These are phyloP conservation scores for Lophochroa leadbeateri DNA, from an alignment of 2,113 vertebrate genomes.

Conservation along the genomic window DNA sequence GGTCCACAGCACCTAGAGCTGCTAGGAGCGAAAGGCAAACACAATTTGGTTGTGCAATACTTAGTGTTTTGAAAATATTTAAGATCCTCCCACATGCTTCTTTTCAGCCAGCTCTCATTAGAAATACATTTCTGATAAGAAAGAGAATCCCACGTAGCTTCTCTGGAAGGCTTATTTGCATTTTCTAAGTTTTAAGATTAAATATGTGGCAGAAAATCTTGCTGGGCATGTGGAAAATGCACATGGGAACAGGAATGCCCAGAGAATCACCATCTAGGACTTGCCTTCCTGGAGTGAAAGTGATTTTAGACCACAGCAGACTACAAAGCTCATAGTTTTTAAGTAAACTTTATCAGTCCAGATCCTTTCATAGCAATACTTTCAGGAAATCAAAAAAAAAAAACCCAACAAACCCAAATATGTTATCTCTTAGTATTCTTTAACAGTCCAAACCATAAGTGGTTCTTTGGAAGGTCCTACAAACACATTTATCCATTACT, in stretches of 20 bases:
- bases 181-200: not conserved
- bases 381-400: not conserved
- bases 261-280: not conserved
- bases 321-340: not conserved
- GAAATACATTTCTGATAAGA: not conserved
- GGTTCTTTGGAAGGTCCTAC: not conserved
- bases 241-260: not conserved
- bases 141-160: not conserved
- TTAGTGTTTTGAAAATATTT: conserved; percentile 7
- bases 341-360: not conserved
- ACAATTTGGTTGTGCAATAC: not conserved
- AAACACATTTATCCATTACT: not conserved
- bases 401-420: not conserved
- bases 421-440: not conserved
- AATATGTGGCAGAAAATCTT: not conserved
- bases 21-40: not conserved
- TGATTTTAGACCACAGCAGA: not conserved
- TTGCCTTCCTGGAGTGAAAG: not conserved
- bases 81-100: not conserved
- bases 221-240: not conserved
- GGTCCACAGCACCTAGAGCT: not conserved
- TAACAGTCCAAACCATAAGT: not conserved
- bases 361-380: not conserved
- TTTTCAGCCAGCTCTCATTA: not conserved
- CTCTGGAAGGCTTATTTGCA: not conserved